Evolutionary conservation across 2,888 invertebrate genomes (phyloP).

Genomic region (Argyresthia goedartella): DNA sequence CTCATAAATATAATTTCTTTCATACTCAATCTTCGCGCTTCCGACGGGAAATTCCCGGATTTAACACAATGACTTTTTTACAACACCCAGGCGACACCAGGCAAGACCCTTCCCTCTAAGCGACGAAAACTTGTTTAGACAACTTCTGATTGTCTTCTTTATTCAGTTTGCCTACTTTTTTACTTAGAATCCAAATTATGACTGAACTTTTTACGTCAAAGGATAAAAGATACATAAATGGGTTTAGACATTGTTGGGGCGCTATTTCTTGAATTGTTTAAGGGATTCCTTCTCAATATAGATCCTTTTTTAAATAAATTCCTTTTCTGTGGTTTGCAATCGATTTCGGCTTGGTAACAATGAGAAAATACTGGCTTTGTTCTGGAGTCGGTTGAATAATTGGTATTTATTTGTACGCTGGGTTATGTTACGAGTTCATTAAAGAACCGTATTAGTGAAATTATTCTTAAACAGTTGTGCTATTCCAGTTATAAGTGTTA

Average conservation of each 20-base stretch:
- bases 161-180: constrained; percentile 59
- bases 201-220: constrained; percentile 60
- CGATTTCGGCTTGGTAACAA: too few species aligned
- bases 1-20: too few species aligned
- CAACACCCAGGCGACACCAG: background rate
- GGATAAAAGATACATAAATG: constrained; percentile 53
- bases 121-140: constrained; percentile 31
- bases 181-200: constrained; percentile 54
- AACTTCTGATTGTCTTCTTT: constrained; percentile 65
- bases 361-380: too few species aligned
- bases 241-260: constrained; percentile 36
- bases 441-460: too few species aligned
- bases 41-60: background rate
- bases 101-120: background rate
- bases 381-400: too few species aligned
- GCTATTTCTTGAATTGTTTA: constrained; percentile 33
- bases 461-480: too few species aligned
- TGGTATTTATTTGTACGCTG: too few species aligned
- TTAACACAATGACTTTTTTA: background rate
- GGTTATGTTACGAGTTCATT: too few species aligned
- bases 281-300: constrained; percentile 26
- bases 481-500: too few species aligned
- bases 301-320: constrained; percentile 18
- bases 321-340: constrained; percentile 15
- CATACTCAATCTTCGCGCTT: too few species aligned